Evolutionary conservation across 2,797 vertebrate genomes (phyloP), one percentile per base, ranked within the genome.

Genomic region (Melanotaenia boesemani): DNA sequence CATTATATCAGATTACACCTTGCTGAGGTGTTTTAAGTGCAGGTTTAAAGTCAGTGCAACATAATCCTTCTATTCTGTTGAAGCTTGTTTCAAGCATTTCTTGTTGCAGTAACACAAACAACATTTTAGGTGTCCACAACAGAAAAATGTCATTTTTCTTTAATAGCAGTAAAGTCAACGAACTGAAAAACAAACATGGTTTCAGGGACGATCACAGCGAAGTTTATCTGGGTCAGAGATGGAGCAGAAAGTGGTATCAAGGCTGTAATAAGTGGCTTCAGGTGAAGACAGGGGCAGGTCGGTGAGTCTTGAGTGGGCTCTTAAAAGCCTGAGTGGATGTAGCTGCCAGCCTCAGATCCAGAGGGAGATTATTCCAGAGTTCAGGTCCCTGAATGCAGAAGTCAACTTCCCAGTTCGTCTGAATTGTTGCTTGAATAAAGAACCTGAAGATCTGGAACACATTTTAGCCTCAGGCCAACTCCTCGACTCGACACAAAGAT

Each of bases 281-380:
- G 79, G 73, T 63, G 76, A 67, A 60, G 52, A n/a, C 7, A 30
- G 57, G 72, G 72, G 46, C 79, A 46, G 52, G 15, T 18, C n/a
- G 13, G 54, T 39, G 75, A 67, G 65, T 55, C 62, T 44, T 34
- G 67, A 77, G 73, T 58, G 72, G 28, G 39, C 81, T 39, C 65
- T 84, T 85, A 82, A 81, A 73, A 82, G 80, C 82, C 71, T 80
- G 80, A 77, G 86, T 79, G 79, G 67, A 58, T 70, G 78, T 56
- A 55, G 63, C 64, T 68, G 65, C 82, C 62, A 58, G 3, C 46
- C 58, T 69, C 65, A 26, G 75, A 67, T 84, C 79, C 87, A 86
- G 58, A 76, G 81, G 82, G 84, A 89, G 76, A 71, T 77, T 13
- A 74, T 37, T 71, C 58, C 78, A 75, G 80, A 84, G 89, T 81